phyloP scores from a whole-genome alignment of 2,888 invertebrate species.

The Drosophila rellima region DNA sequence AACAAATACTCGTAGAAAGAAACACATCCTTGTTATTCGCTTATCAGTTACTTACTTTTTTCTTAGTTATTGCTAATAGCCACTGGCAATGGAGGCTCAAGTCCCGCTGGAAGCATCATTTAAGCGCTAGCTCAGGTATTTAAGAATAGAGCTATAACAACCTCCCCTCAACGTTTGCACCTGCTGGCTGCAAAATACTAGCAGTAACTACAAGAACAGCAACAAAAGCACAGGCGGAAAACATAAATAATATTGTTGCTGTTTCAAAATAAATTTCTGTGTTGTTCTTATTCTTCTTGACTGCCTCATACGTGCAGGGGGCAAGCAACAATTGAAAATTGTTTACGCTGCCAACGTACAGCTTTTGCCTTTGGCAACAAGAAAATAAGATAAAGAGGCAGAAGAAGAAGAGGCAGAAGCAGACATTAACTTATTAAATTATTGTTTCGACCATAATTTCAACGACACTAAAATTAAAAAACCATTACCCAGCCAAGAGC shows the following conservation, averaged over 20 bases:
- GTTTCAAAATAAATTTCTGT: constrained; percentile 40
- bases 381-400: neutral
- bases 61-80: constrained; percentile 61
- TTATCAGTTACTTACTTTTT: constrained; percentile 54
- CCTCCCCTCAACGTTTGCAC: constrained; percentile 57
- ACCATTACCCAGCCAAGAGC: constrained; percentile 75
- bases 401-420: constrained; percentile 43
- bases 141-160: constrained; percentile 51
- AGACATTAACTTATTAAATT: constrained; percentile 80
- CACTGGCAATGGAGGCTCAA: constrained; percentile 51
- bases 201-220: constrained; percentile 36
- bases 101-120: constrained; percentile 62
- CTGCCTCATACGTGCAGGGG: constrained; percentile 11
- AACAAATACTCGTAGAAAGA: neutral
- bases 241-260: constrained; percentile 76
- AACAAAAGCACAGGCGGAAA: constrained; percentile 41
- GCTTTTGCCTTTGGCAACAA: constrained; percentile 47
- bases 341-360: constrained; percentile 63
- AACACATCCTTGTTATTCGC: constrained; percentile 4
- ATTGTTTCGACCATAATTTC: constrained; percentile 73
- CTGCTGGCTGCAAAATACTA: constrained; percentile 63
- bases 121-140: constrained; percentile 47
- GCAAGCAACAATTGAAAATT: constrained; percentile 66
- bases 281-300: constrained; percentile 1
- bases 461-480: constrained; percentile 82